Conservation (phyloP, 2,113 vertebrate species). For the Eublepharis macularius region DNA sequence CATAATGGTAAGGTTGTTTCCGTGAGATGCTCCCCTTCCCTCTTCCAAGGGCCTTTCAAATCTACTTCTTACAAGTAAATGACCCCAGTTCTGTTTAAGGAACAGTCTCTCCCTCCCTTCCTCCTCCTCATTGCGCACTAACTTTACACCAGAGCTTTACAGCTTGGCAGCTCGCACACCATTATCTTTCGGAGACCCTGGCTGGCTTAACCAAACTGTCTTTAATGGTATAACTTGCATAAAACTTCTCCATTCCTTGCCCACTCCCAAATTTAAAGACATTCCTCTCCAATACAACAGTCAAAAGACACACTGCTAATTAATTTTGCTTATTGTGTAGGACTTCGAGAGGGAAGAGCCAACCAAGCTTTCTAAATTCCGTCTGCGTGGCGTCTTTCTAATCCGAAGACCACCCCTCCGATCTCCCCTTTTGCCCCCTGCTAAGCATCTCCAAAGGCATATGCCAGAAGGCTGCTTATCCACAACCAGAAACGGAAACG, state of each 20-base stretch:
- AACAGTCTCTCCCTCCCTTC: background rate
- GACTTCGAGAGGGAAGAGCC: background rate
- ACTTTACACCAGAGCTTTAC: conserved; percentile 1
- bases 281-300: conserved; percentile 26
- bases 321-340: background rate
- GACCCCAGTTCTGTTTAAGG: conserved; percentile 13
- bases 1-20: conserved; percentile 71
- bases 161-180: conserved; percentile 4
- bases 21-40: conserved; percentile 37
- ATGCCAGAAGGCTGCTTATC: conserved; percentile 31
- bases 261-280: conserved; percentile 27
- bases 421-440: conserved; percentile 31
- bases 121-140: background rate
- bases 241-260: background rate
- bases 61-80: conserved; percentile 49
- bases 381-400: conserved; percentile 35
- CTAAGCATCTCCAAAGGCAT: conserved; percentile 50
- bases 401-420: no score
- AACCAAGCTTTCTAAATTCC: conserved; percentile 38
- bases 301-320: conserved; percentile 7
- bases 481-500: conserved; percentile 26
- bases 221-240: conserved; percentile 1
- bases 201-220: background rate
- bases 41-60: conserved; percentile 36
- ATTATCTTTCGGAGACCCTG: conserved; percentile 28